Conservation (phyloP, 2,113 vertebrate genomes). For the Penelope pileata region DNA sequence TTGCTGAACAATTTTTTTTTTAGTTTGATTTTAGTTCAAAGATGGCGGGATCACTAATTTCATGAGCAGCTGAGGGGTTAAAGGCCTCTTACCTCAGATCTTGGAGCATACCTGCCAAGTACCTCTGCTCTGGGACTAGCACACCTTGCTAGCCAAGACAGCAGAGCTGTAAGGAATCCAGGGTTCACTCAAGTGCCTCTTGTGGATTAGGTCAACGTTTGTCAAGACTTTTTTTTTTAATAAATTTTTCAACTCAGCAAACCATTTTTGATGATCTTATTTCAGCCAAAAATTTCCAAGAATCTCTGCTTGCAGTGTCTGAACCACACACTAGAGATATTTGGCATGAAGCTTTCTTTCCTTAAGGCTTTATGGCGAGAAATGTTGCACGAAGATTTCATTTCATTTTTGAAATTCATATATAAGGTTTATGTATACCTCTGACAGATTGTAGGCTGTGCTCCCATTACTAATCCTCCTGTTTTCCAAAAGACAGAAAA, state of each 20-base stretch:
- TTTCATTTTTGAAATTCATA: conserved; percentile 23
- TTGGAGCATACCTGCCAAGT: conserved; percentile 41
- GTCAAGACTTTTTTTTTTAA: neutral
- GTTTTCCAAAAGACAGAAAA: neutral
- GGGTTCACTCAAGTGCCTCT: conserved; percentile 9
- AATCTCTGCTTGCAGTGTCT: neutral
- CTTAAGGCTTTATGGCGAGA: neutral
- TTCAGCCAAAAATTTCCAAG: conserved; percentile 31
- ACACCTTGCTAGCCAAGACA: conserved; percentile 55
- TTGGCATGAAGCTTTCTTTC: conserved; percentile 22
- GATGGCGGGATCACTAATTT: neutral
- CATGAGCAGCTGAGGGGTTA: neutral
- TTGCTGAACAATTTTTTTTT: neutral
- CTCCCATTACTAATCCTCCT: neutral
- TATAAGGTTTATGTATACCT: neutral
- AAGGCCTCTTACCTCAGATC: conserved; percentile 25
- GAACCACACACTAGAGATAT: neutral
- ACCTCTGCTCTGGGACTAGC: conserved; percentile 39
- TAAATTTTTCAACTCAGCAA: neutral
- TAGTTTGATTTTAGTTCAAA: conserved; percentile 28
- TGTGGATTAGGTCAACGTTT: conserved; percentile 35
- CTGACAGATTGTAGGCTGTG: conserved; percentile 6
- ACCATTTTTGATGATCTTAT: neutral
- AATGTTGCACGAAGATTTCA: conserved; percentile 3
- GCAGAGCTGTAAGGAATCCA: conserved; percentile 21